Base-by-base conservation (phyloP, 1,140 invertebrate species). In the Chionoecetes opilio region DNA sequence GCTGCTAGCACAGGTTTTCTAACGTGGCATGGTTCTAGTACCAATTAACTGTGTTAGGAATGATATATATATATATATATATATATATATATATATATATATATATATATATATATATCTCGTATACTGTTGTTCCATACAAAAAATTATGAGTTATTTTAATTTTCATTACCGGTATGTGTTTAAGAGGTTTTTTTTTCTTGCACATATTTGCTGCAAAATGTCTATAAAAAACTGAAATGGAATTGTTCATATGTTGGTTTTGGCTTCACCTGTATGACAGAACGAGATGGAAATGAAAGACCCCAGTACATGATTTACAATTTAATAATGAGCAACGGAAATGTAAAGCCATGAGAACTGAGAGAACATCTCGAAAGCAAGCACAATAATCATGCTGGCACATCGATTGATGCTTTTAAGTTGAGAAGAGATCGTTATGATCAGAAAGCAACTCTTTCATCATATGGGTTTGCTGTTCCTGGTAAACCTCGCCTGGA, bases 281-380 rank as follows among this genome's bases (percentile, higher is more conserved):
- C 41, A 92, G 91, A 94, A 94, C 85, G 85, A 94, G 46, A 89
- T 94, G 86, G 93, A 82, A 89, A 6, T 46, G 53, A 94, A 75
- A 82, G 53, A 88, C 86, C 93, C 46, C 46, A 89, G 75, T 82
- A 41, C 93, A 94, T 94, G 93, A 53, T 94, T 31, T 89, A 46
- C 93, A 93, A 93, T 87, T 89, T 94, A 31, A 31, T 94, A 75
- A 89, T 88, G 86, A 94, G 85, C 46, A 94, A 75, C 89, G 93
- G 34, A 94, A 53, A 94, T 94, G 63, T 94, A n/a, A 89, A 94
- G 93, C 86, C 93, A 89, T 82, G 46, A 94, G 85, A 21, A 90
- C 38, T 94, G 93, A 89, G 86, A 35, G 29, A 94, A 94, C 93
- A 94, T 53, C 17, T 63, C 85, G 86, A 82, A 94, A 94, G n/a